Evolutionary conservation across 2,888 invertebrate genomes (phyloP).

Genomic region (Spodoptera exigua): DNA sequence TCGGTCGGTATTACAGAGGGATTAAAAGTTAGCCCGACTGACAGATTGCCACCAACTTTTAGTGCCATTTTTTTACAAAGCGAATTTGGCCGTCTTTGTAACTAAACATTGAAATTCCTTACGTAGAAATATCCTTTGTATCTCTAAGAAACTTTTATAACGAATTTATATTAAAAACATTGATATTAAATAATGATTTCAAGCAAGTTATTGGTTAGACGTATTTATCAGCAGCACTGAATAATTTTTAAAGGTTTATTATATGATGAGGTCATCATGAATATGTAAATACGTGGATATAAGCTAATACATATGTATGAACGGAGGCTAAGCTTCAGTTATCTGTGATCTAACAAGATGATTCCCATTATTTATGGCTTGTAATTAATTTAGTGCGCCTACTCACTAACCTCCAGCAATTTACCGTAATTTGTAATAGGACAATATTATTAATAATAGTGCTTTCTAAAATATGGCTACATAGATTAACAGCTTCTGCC

Average conservation of each 20-base stretch:
- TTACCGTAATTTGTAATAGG: slow-evolving; percentile 57
- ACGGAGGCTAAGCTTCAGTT: slow-evolving; percentile 51
- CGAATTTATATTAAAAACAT: neutral
- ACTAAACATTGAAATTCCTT: slow-evolving; percentile 3
- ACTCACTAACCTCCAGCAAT: slow-evolving; percentile 57
- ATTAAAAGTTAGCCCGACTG: slow-evolving; percentile 41
- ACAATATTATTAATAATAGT: slow-evolving; percentile 50
- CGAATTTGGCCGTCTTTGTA: slow-evolving; percentile 8
- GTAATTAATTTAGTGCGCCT: slow-evolving; percentile 60
- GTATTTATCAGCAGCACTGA: neutral
- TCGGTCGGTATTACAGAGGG: slow-evolving; percentile 31
- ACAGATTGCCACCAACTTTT: slow-evolving; percentile 35
- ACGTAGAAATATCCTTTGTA: neutral
- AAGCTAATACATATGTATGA: slow-evolving; percentile 54
- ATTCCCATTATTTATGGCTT: slow-evolving; percentile 57
- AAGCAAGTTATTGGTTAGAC: slow-evolving; percentile 1
- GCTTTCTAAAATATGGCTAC: slow-evolving; percentile 10
- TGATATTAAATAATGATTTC: neutral
- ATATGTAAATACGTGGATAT: slow-evolving; percentile 40
- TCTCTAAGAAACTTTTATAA: neutral
- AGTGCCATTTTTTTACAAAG: slow-evolving; percentile 24
- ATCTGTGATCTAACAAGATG: slow-evolving; percentile 63
- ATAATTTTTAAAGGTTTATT: slow-evolving; percentile 3
- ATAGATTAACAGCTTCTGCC: slow-evolving; percentile 5
- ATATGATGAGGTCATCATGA: slow-evolving; percentile 15